Evolutionary conservation across 2,888 invertebrate genomes (phyloP).

Genomic region (Scaptomyza cyrtandrae): DNA sequence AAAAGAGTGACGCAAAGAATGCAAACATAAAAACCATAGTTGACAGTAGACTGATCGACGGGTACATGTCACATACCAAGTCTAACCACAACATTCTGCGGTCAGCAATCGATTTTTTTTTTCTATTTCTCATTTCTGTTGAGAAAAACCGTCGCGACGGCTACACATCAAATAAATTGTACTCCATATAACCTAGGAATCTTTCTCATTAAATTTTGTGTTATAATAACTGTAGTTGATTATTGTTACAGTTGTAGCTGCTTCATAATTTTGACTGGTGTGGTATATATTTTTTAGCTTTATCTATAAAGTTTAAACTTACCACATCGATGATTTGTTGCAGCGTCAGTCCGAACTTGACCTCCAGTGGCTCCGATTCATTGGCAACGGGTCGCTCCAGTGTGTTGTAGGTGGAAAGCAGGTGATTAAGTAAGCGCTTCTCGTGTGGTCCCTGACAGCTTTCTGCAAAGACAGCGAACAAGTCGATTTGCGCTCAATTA

Average conservation of each 20-base stretch:
- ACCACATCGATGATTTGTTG: slow-evolving; percentile 98
- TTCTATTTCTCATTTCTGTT: slow-evolving; percentile 1
- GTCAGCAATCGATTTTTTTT: slow-evolving; percentile 97
- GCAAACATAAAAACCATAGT: slow-evolving; percentile 2
- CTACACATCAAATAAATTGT: neutral
- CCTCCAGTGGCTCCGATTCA: slow-evolving; percentile 95
- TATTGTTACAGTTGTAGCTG: slow-evolving; percentile 22
- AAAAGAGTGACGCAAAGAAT: neutral
- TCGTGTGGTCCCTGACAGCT: slow-evolving; percentile 96
- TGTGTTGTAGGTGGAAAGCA: slow-evolving; percentile 93
- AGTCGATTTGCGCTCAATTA: slow-evolving; percentile 35
- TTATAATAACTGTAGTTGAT: slow-evolving; percentile 31
- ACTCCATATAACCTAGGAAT: slow-evolving; percentile 22
- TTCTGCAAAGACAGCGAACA: slow-evolving; percentile 86
- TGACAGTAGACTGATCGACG: slow-evolving; percentile 56
- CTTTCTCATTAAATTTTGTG: slow-evolving; percentile 24
- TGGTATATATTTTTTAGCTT: slow-evolving; percentile 21
- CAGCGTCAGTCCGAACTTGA: slow-evolving; percentile 95
- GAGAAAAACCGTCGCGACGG: slow-evolving; percentile 29
- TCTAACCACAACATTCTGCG: slow-evolving; percentile 97
- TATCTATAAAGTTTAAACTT: slow-evolving; percentile 85
- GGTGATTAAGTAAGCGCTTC: slow-evolving; percentile 92
- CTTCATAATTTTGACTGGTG: slow-evolving; percentile 19
- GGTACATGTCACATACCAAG: slow-evolving; percentile 93
- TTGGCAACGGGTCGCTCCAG: slow-evolving; percentile 96